These are phyloP conservation scores for Pseudochirops cupreus DNA, from an alignment of 2,797 vertebrate species.

Conservation along the genomic window DNA sequence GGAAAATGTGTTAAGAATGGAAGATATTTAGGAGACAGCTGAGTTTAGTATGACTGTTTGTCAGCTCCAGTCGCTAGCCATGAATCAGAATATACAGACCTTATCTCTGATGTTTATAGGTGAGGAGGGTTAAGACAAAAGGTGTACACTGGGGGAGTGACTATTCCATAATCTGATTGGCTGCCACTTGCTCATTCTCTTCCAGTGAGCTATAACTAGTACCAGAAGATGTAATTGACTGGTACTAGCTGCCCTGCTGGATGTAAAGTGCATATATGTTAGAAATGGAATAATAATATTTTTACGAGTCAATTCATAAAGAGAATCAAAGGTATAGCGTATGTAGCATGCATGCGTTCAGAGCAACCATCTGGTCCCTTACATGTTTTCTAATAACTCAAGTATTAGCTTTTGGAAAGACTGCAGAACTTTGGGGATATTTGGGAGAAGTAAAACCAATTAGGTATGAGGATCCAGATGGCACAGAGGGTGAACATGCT, in stretches of 20 bases:
- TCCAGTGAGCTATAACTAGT: background rate
- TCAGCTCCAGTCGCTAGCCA: background rate
- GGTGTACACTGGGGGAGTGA: background rate
- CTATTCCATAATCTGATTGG: background rate
- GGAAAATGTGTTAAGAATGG: background rate
- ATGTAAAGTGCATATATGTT: slow-evolving; percentile 35
- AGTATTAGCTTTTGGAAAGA: slow-evolving; percentile 42
- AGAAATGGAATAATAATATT: slow-evolving; percentile 45
- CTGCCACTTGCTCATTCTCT: slow-evolving; percentile 1
- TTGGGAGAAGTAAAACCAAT: slow-evolving; percentile 49
- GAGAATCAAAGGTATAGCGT: slow-evolving; percentile 51
- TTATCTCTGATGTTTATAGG: background rate
- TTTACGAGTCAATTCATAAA: slow-evolving; percentile 61
- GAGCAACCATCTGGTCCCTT: slow-evolving; percentile 13
- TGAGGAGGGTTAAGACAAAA: background rate
- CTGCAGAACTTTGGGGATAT: slow-evolving; percentile 38
- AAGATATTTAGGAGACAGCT: background rate
- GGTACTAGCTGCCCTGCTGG: slow-evolving; percentile 43
- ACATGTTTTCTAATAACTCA: slow-evolving; percentile 40
- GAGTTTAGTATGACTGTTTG: too few species aligned
- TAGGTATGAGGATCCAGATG: slow-evolving; percentile 20
- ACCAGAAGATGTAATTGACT: slow-evolving; percentile 54
- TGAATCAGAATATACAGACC: background rate
- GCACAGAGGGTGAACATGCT: background rate
- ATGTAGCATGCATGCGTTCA: slow-evolving; percentile 35